phyloP scores from a whole-genome alignment of 2,888 invertebrate species.

The Drosophila mimetica region DNA sequence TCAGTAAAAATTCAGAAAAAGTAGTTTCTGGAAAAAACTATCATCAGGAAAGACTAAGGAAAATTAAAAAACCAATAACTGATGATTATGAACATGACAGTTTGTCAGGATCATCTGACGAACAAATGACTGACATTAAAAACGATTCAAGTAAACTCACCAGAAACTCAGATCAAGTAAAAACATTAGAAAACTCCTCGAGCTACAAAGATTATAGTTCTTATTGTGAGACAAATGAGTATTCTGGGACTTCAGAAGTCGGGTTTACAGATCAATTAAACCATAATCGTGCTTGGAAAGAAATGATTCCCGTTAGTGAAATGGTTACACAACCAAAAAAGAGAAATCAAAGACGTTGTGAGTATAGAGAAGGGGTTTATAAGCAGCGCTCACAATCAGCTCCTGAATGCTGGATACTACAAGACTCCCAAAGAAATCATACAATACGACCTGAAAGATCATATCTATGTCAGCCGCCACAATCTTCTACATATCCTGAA shows the following conservation, averaged over 20 bases:
- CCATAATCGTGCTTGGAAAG: no score
- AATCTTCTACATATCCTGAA: neutral
- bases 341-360: neutral
- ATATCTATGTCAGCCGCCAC: neutral
- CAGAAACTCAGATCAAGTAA: neutral
- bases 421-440: no score
- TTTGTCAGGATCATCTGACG: neutral
- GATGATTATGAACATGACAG: neutral
- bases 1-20: neutral
- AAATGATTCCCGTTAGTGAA: no score
- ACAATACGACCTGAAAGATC: neutral
- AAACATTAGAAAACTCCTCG: neutral
- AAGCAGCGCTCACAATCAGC: slow-evolving; percentile 4
- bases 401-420: neutral
- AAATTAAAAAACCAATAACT: no score
- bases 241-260: no score
- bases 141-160: neutral
- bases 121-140: neutral
- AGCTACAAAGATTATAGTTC: neutral
- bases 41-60: neutral
- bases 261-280: neutral
- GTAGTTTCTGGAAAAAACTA: neutral
- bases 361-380: neutral
- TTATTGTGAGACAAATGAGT: neutral
- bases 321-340: neutral